These are phyloP conservation scores for Linepithema humile DNA, from an alignment of 1,140 invertebrate species.

Conservation along the genomic window DNA sequence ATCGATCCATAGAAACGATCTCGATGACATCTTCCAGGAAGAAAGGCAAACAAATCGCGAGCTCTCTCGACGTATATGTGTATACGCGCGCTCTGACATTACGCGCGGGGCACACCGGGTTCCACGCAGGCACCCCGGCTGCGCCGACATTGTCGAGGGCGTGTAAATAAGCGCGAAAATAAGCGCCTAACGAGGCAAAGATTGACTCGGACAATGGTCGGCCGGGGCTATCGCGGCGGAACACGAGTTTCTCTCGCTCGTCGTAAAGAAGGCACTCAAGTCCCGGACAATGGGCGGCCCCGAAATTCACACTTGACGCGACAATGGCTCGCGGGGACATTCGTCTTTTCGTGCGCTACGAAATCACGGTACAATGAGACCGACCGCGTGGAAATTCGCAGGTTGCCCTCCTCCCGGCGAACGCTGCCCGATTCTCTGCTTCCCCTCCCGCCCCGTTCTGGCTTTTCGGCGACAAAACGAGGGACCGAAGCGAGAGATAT, in stretches of 20 bases:
- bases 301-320: conserved; percentile 74
- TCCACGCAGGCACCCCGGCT: not conserved
- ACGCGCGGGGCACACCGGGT: conserved; percentile 8
- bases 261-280: conserved; percentile 61
- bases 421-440: not conserved
- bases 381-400: conserved; percentile 79
- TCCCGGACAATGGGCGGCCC: conserved; percentile 59
- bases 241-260: conserved; percentile 63
- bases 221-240: conserved; percentile 33
- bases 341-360: not conserved
- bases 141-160: conserved; percentile 58
- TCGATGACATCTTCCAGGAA: conserved; percentile 1
- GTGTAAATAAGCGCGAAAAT: conserved; percentile 82
- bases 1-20: not conserved
- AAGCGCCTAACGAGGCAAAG: conserved; percentile 84
- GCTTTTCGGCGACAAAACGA: conserved; percentile 34
- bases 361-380: conserved; percentile 53
- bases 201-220: conserved; percentile 82
- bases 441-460: too few relatives aligned
- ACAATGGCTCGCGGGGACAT: conserved; percentile 21
- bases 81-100: not conserved
- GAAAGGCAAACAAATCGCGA: conserved; percentile 35
- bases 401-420: conserved; percentile 76
- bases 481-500: conserved; percentile 61
- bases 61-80: not conserved